A percentile compares a stretch with the other conserved stretches of the same genome.
Evolutionary conservation across 2,113 vertebrate species (phyloP).

Genomic region (Zootoca vivipara): DNA sequence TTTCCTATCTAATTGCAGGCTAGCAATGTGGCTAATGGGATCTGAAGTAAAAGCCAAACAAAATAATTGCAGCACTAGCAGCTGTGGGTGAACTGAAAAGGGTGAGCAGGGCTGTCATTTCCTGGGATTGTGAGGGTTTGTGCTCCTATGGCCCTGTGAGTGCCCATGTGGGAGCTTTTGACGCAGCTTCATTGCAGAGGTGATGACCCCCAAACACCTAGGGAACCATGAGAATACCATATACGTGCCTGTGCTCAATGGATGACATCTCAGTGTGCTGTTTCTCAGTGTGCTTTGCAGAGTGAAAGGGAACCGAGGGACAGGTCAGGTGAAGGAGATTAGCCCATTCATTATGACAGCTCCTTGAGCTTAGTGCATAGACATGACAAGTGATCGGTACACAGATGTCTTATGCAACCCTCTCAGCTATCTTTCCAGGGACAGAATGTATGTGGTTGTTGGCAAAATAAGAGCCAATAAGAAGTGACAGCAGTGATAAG

Average conservation of each 20-base stretch:
- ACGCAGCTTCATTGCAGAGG: background rate
- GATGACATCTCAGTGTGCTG: background rate
- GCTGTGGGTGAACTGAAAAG: slow-evolving; percentile 2
- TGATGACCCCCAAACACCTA: background rate
- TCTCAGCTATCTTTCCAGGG: background rate
- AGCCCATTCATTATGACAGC: background rate
- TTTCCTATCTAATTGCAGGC: slow-evolving; percentile 59
- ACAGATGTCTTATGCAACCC: background rate
- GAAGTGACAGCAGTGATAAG: background rate
- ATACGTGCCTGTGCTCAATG: background rate
- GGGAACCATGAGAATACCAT: background rate
- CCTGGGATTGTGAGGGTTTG: background rate
- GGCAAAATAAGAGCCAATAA: background rate
- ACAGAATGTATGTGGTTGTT: background rate
- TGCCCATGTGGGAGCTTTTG: background rate
- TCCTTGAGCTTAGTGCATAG: background rate
- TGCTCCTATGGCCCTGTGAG: background rate
- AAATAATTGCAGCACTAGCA: slow-evolving; percentile 44
- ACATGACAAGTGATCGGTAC: background rate
- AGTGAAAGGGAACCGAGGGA: slow-evolving; percentile 12
- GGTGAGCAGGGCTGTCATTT: fast-evolving
- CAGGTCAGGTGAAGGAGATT: slow-evolving; percentile 3
- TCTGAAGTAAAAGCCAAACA: slow-evolving; percentile 43
- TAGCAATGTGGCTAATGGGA: slow-evolving; percentile 58
- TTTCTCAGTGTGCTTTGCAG: background rate